Evolutionary conservation across 2,113 vertebrate species (phyloP).

Genomic region (Albula goreensis): DNA sequence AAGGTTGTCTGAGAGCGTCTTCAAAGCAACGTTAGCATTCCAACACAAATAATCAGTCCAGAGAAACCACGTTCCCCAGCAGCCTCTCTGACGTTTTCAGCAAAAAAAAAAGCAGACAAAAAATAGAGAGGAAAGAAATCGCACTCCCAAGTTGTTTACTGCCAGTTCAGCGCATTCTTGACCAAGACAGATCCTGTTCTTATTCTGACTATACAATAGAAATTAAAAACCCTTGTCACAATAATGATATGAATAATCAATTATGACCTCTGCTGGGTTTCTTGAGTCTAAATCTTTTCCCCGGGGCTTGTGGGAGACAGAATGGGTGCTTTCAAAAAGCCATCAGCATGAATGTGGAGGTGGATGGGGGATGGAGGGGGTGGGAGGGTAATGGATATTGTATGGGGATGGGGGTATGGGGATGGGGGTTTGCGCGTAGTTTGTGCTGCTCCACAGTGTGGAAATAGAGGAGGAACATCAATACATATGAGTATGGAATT

Average conservation of each 20-base stretch:
- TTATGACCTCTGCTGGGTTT: neutral
- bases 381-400: neutral
- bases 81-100: slow-evolving; percentile 37
- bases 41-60: slow-evolving; percentile 47
- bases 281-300: neutral
- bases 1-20: slow-evolving; percentile 46
- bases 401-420: no score
- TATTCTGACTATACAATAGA: neutral
- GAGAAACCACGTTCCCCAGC: slow-evolving; percentile 17
- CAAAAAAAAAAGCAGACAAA: neutral
- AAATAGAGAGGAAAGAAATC: neutral
- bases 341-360: no score
- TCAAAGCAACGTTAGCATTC: slow-evolving; percentile 36
- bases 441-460: neutral
- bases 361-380: no score
- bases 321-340: neutral
- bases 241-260: neutral
- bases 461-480: neutral
- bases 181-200: neutral
- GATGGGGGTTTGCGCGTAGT: no score
- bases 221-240: neutral
- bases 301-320: neutral
- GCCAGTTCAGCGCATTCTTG: neutral
- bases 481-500: neutral
- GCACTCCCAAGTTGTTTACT: neutral